Evolutionary conservation across 2,888 invertebrate genomes (phyloP), one percentile per base, ranked within the genome.

Genomic region (Ptilodon capucinus): DNA sequence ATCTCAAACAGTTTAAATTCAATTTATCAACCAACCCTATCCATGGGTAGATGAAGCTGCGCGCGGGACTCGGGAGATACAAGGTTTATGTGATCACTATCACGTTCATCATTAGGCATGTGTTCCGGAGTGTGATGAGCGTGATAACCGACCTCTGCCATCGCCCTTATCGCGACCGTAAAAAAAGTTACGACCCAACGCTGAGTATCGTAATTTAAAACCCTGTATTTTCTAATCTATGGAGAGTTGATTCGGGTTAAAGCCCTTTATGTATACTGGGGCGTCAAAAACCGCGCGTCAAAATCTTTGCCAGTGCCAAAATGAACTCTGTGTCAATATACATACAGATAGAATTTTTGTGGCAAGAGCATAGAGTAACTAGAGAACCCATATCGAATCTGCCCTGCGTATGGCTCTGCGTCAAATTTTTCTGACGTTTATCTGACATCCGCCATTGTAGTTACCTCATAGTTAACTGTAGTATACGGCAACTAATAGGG

Each of bases 61-160:
- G 47, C 39, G 42, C 48, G 32, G 51, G 30, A 62, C 39, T 43
- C 48, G 32, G 51, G 30, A 62, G 63, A 58, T 62, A 49, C 23
- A 13, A 55, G 2, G 47, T 61, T 64, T 68, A 65, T 64, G 58
- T 25, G 59, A 61, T 64, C 46, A 42, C 44, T 60, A 68, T 68
- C 65, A 52, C 49, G 61, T 53, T 53, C 36, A 68, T 68, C 55
- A 65, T 66, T 68, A 68, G 54, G 57, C 66, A 68, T 62, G 62
- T 62, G 60, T 60, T 51, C 64, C 28, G 40, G 21, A 8, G 16
- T 51, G 50, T 64, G 53, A 57, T 52, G 60, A 55, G 46, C 64
- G 51, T 52, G 54, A 67, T 64, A 48, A 50, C 40, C 53, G 25
- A 49, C 48, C 54, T 47, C 40, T 45, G 48, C 44, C 44, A 38